Conservation (phyloP, 2,888 invertebrate species). For the Zhengitettix transpicula region DNA sequence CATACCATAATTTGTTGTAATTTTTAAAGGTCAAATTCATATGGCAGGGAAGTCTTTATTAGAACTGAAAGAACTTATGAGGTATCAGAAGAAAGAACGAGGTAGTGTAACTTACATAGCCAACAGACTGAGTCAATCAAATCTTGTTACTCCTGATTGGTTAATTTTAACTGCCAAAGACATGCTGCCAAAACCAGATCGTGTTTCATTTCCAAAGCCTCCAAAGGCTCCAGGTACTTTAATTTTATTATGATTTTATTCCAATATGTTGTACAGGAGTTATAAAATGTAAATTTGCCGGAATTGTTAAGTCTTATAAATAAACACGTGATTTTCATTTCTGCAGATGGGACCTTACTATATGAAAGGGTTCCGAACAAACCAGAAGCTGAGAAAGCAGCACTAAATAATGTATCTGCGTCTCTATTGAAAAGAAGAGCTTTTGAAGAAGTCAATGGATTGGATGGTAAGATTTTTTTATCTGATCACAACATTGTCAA, state of each 20-base stretch:
- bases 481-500: not conserved
- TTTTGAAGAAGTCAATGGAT: slow-evolving; percentile 77
- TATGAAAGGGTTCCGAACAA: slow-evolving; percentile 78
- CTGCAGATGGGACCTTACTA: slow-evolving; percentile 62
- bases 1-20: not conserved
- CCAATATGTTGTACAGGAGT: not conserved
- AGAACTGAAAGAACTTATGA: slow-evolving; percentile 37
- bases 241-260: not conserved
- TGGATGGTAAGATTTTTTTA: slow-evolving; percentile 52
- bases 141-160: slow-evolving; percentile 46
- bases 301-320: not conserved
- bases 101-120: slow-evolving; percentile 56
- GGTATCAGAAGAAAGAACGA: slow-evolving; percentile 38
- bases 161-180: slow-evolving; percentile 54
- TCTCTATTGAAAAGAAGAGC: slow-evolving; percentile 62
- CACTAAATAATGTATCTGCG: slow-evolving; percentile 27
- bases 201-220: slow-evolving; percentile 77
- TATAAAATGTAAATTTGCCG: not conserved
- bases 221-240: slow-evolving; percentile 63
- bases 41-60: slow-evolving; percentile 36
- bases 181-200: slow-evolving; percentile 62
- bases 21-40: slow-evolving; percentile 25
- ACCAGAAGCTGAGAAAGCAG: slow-evolving; percentile 36
- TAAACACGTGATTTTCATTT: slow-evolving; percentile 2
- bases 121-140: slow-evolving; percentile 48